A percentile compares a stretch with the other conserved stretches of the same genome.
Evolutionary conservation across 92 coral and sea anemone genomes (phyloP).

Genomic region (Blastomussa wellsi): DNA sequence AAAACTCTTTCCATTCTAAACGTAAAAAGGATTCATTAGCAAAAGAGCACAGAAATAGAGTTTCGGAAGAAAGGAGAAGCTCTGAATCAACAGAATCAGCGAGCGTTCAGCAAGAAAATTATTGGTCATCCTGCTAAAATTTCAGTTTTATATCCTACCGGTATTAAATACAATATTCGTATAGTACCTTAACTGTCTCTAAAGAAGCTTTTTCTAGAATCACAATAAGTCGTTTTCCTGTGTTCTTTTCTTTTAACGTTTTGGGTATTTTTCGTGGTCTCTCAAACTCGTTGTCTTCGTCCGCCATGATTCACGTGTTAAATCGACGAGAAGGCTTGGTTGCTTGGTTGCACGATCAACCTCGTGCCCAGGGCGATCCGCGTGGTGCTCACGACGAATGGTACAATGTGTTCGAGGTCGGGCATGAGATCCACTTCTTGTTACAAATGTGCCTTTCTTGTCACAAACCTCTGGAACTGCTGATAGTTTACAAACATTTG

Average conservation of each 20-base stretch:
- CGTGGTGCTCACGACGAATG: too few relatives aligned
- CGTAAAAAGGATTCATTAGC: neutral
- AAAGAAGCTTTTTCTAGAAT: slow-evolving; percentile 91
- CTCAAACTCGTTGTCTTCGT: slow-evolving; percentile 78
- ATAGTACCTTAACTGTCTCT: slow-evolving; percentile 88
- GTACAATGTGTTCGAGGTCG: too few relatives aligned
- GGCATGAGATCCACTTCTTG: too few relatives aligned
- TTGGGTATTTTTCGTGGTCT: slow-evolving; percentile 87
- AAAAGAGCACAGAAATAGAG: neutral
- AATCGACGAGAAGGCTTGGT: slow-evolving; percentile 18
- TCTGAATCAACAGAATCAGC: neutral
- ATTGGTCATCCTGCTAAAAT: too few relatives aligned
- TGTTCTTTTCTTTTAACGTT: slow-evolving; percentile 90
- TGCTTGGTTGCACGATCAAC: too few relatives aligned
- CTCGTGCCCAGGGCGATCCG: too few relatives aligned
- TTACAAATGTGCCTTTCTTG: too few relatives aligned
- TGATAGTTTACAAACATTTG: too few relatives aligned
- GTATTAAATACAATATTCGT: neutral
- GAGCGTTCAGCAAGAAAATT: neutral
- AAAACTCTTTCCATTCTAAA: slow-evolving; percentile 93
- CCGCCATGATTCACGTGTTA: slow-evolving; percentile 63
- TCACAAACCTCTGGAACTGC: too few relatives aligned
- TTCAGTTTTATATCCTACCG: too few relatives aligned
- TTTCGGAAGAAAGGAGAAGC: neutral
- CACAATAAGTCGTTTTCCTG: slow-evolving; percentile 91